These are phyloP conservation scores for Dermochelys coriacea DNA, from an alignment of 2,797 vertebrate genomes.

Conservation along the genomic window DNA sequence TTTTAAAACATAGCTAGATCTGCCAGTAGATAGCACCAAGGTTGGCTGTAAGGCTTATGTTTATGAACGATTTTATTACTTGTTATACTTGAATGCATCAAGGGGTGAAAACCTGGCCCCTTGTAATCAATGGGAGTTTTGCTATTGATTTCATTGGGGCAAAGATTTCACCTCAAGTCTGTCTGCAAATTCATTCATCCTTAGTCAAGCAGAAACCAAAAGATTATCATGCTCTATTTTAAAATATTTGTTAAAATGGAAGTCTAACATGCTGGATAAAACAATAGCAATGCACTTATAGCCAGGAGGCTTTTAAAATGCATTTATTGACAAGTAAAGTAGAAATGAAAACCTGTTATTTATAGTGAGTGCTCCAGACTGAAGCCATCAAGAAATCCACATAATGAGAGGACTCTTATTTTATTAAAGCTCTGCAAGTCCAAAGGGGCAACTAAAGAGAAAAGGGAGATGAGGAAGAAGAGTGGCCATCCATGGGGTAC, in stretches of 20 bases:
- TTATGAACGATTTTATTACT: not conserved
- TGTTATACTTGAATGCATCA: not conserved
- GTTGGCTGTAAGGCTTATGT: not conserved
- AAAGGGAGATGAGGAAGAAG: not conserved
- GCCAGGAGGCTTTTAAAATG: not conserved
- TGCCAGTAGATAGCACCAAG: not conserved
- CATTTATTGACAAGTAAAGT: not conserved
- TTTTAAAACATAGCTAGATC: no score
- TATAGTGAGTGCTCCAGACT: not conserved
- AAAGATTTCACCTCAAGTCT: not conserved
- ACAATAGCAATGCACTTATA: not conserved
- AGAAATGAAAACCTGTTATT: not conserved
- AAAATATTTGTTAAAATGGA: not conserved
- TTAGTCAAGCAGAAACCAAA: not conserved
- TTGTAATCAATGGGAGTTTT: not conserved
- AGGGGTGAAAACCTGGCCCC: not conserved
- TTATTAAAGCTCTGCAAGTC: not conserved
- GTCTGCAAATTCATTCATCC: not conserved
- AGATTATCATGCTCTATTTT: not conserved
- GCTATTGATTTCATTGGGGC: not conserved
- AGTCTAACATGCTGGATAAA: not conserved
- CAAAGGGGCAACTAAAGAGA: not conserved
- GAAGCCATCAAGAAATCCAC: not conserved
- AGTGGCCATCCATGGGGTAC: not conserved
- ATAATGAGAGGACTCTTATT: not conserved